phyloP scores from a whole-genome alignment of 2,113 vertebrate genomes.

The Felis chaus region DNA sequence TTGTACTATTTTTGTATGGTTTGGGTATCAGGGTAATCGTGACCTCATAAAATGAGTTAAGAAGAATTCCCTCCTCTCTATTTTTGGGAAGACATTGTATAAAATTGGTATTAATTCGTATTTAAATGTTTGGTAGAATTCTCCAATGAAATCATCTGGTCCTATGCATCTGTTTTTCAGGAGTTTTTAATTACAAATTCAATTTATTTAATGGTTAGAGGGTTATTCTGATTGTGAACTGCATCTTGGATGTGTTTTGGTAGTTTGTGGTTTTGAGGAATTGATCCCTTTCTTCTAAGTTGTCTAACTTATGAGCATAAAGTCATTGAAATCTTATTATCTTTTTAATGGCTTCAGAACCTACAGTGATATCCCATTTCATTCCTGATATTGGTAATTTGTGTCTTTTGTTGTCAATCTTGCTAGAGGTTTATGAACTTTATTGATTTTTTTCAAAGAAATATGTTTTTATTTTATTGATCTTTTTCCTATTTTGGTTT shows the following conservation, averaged over 20 bases:
- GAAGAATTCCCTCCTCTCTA: not conserved
- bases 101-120: not conserved
- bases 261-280: not conserved
- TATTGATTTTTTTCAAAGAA: not conserved
- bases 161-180: not conserved
- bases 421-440: not conserved
- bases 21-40: not conserved
- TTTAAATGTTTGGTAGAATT: not conserved
- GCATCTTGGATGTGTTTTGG: not conserved
- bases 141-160: not conserved
- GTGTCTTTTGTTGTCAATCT: not conserved
- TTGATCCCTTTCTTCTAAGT: not conserved
- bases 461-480: not conserved
- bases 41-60: not conserved
- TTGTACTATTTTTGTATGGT: not conserved
- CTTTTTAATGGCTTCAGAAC: not conserved
- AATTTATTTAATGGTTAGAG: not conserved
- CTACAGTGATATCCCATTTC: not conserved
- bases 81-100: not conserved
- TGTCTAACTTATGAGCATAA: not conserved
- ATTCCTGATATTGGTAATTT: not conserved
- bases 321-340: not conserved
- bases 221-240: not conserved
- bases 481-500: not conserved
- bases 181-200: slow-evolving; percentile 12